A percentile compares a stretch with the other conserved stretches of the same genome.
phyloP scores from a whole-genome alignment of 2,113 vertebrate species.

The Nipponia nippon region DNA sequence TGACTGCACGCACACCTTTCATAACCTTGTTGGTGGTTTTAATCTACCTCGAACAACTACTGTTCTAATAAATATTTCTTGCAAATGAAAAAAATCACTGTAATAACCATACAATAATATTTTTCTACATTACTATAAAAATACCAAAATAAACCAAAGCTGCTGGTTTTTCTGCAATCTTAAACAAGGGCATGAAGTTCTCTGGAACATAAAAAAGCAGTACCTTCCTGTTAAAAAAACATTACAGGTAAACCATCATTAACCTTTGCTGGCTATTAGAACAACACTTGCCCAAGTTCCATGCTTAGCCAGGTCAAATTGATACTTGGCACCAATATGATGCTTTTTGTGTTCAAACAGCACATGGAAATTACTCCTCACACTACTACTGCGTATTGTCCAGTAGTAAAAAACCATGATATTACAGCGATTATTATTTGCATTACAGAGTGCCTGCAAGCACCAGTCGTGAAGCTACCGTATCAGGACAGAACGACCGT shows the following conservation, averaged over 20 bases:
- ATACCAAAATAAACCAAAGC: background rate
- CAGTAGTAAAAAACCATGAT: fast-evolving
- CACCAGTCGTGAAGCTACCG: background rate
- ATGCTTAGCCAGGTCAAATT: background rate
- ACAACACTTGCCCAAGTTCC: background rate
- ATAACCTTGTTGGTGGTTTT: background rate
- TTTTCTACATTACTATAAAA: background rate
- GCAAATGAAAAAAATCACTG: background rate
- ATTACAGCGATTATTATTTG: background rate
- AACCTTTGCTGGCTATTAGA: background rate
- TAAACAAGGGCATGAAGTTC: background rate
- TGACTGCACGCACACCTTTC: background rate
- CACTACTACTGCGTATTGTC: background rate
- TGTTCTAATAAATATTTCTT: background rate
- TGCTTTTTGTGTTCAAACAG: background rate
- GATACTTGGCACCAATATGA: background rate
- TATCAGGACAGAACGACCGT: background rate
- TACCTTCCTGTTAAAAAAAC: background rate
- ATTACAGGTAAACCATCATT: background rate
- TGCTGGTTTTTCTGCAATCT: background rate
- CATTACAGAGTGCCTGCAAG: background rate
- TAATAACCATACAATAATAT: background rate
- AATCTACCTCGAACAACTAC: background rate
- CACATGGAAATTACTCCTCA: background rate
- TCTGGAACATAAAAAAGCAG: background rate